Evolutionary conservation across 2,797 vertebrate genomes (phyloP), one percentile per base, ranked within the genome.

Genomic region (Adrianichthys oophorus): DNA sequence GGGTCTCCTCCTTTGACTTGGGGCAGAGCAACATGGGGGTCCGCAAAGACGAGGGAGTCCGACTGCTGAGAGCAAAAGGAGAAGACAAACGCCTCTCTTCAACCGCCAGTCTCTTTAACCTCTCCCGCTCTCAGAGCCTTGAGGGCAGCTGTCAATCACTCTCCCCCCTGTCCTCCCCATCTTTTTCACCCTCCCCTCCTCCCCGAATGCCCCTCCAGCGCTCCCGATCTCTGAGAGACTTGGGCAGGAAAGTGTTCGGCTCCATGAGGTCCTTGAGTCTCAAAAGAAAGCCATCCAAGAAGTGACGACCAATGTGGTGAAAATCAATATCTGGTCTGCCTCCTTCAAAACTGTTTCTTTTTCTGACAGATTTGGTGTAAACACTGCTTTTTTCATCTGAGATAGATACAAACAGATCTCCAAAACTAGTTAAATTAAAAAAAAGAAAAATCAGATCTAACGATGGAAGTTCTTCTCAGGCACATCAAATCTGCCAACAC

Each of bases 1-100:
- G 93, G 93, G 87, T 90, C 0, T 94, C 93, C 10, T 93, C 93
- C 0, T 79, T 93, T 41, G 93, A 94, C 21, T 91, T 94, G 18
- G 91, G 88, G 5, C 86, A 81, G 24, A 78, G 85, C 0, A 70
- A 81, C 15, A 60, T 67, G 41, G 68, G 78, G 19, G 32, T 74
- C 19, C 59, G 68, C 67, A 84, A 62, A 58, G 70, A 84, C 1
- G 83, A 87, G 59, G 84, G 79, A 10, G 55, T 71, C 24, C 82
- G 78, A 62, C 57, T 78, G 4, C 72, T 88, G 21, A 84, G 77
- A 60, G 68, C 78, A 29, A 87, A 58, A 71, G 88, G 68, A 15
- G 85, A 83, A 32, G 89, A 91, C 68, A 91, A 92, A 61, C 85
- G 84, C 19, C 84, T 91, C 18, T 93, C 92, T 14, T 93, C 91